Conservation (phyloP, 1,140 invertebrate genomes). For the Saxidomus purpurata region DNA sequence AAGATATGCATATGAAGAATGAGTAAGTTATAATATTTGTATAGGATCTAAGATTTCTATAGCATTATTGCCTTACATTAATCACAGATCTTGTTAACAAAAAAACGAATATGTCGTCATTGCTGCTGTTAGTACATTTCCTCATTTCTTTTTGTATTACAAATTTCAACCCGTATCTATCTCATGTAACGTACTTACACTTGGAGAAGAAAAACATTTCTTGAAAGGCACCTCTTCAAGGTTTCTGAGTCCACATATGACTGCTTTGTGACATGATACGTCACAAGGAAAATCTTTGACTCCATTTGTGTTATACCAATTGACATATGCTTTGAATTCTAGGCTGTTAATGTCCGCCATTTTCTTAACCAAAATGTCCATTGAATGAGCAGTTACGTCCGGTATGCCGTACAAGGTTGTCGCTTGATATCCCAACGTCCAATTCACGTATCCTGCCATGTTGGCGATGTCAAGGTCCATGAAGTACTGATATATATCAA, state of each 20-base stretch:
- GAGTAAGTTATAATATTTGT: too few species aligned
- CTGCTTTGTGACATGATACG: slow-evolving; percentile 13
- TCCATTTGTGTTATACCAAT: slow-evolving; percentile 50
- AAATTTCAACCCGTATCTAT: too few species aligned
- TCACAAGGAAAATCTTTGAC: background rate
- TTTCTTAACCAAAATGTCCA: slow-evolving; percentile 87
- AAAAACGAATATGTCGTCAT: too few species aligned
- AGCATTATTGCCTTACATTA: too few species aligned
- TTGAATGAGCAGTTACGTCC: slow-evolving; percentile 90
- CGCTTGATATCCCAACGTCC: slow-evolving; percentile 91
- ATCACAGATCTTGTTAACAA: too few species aligned
- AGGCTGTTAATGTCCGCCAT: background rate
- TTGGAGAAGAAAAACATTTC: slow-evolving; percentile 2
- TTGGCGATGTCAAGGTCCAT: slow-evolving; percentile 93
- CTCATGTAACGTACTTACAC: slow-evolving; percentile 9
- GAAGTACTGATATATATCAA: slow-evolving; percentile 96
- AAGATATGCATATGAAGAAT: too few species aligned
- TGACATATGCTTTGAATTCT: slow-evolving; percentile 32
- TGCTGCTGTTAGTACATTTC: too few species aligned
- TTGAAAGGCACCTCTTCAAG: background rate
- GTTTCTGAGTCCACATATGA: slow-evolving; percentile 41
- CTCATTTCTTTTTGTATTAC: too few species aligned
- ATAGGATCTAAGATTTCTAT: too few species aligned
- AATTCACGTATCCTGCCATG: slow-evolving; percentile 90
- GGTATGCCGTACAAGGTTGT: slow-evolving; percentile 92